phyloP scores from a whole-genome alignment of 2,797 vertebrate genomes.

The Paratrypauchen microcephalus region DNA sequence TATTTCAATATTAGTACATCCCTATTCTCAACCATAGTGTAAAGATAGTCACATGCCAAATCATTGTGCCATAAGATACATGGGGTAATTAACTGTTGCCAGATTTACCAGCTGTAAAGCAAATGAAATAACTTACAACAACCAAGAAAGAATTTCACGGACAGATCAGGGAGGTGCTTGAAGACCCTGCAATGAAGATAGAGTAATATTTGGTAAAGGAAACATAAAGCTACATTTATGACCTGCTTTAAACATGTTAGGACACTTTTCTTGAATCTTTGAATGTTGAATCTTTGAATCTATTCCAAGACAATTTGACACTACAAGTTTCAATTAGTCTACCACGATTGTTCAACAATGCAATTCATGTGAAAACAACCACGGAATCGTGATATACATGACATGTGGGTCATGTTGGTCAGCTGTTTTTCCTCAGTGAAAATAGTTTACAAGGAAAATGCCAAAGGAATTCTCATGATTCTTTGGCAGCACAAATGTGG shows the following conservation, averaged over 20 bases:
- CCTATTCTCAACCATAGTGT: neutral
- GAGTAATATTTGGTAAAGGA: too few relatives aligned
- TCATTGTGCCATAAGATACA: too few relatives aligned
- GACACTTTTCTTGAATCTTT: too few relatives aligned
- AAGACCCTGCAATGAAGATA: too few relatives aligned
- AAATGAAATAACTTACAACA: neutral
- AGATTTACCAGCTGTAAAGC: neutral
- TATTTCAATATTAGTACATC: too few relatives aligned
- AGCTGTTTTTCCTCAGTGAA: constrained; percentile 6
- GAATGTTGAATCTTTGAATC: too few relatives aligned
- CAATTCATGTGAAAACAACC: neutral
- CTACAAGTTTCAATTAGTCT: neutral
- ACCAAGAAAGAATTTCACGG: too few relatives aligned
- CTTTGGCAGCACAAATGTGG: neutral
- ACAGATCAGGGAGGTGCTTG: too few relatives aligned
- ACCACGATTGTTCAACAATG: neutral
- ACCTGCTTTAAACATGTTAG: too few relatives aligned
- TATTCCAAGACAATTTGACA: neutral
- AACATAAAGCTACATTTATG: too few relatives aligned
- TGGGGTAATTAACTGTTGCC: neutral
- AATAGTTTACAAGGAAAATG: constrained; percentile 2
- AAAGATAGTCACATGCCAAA: too few relatives aligned
- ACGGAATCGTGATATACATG: neutral
- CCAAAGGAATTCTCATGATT: neutral
- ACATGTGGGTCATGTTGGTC: constrained; percentile 6